Evolutionary conservation across 2,113 vertebrate species (phyloP).

Genomic region (Pollachius pollachius): DNA sequence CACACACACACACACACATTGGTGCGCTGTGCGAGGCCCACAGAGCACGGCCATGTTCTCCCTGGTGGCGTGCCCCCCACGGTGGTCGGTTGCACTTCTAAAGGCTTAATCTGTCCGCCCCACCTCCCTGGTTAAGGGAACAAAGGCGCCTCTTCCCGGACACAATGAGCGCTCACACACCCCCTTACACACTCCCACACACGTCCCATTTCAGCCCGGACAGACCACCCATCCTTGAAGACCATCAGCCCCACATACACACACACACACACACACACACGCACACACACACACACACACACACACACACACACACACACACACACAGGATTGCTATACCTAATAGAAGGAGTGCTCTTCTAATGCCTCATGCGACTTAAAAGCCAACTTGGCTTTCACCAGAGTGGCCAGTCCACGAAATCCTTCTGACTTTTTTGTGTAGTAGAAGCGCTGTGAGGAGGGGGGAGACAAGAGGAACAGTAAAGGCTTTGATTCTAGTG

Average conservation of each 20-base stretch:
- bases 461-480: neutral
- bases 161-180: constrained; percentile 69
- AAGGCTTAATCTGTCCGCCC: constrained; percentile 74
- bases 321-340: constrained; percentile 20
- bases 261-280: constrained; percentile 9
- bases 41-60: constrained; percentile 36
- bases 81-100: constrained; percentile 73
- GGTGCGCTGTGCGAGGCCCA: too few species aligned
- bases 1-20: constrained; percentile 6
- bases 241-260: constrained; percentile 42
- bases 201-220: constrained; percentile 63
- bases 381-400: constrained; percentile 25
- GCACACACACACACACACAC: neutral
- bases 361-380: constrained; percentile 43
- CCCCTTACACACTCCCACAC: constrained; percentile 69
- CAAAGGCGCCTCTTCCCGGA: constrained; percentile 66
- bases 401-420: constrained; percentile 56
- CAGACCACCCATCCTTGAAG: constrained; percentile 73
- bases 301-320: neutral
- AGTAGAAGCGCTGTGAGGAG: constrained; percentile 26
- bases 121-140: constrained; percentile 75
- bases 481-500: constrained; percentile 47
- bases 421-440: constrained; percentile 44
- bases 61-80: constrained; percentile 62
- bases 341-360: constrained; percentile 47